phyloP scores from a whole-genome alignment of 2,888 invertebrate genomes.

The Eucera pruinosa region DNA sequence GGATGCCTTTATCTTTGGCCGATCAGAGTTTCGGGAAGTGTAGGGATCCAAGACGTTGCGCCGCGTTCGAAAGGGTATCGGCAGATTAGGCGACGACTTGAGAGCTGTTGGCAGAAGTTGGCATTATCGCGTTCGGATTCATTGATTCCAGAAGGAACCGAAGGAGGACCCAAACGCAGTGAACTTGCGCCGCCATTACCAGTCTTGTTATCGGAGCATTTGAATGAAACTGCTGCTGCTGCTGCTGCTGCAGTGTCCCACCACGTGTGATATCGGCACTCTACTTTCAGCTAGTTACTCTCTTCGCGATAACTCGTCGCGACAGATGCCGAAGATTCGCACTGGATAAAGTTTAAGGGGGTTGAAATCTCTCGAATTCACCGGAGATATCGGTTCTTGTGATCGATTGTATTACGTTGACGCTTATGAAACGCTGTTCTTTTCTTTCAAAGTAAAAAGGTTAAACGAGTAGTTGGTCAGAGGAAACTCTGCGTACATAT shows the following conservation, averaged over 20 bases:
- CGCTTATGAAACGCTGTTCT: too few relatives aligned
- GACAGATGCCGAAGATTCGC: constrained; percentile 33
- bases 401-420: too few relatives aligned
- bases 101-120: constrained; percentile 74
- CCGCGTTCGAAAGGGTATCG: constrained; percentile 39
- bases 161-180: constrained; percentile 40
- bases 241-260: constrained; percentile 76
- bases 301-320: constrained; percentile 32
- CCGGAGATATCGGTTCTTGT: too few relatives aligned
- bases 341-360: not conserved
- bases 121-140: constrained; percentile 81
- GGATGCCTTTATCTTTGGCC: constrained; percentile 11
- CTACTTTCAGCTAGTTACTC: constrained; percentile 60
- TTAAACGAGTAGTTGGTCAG: too few relatives aligned
- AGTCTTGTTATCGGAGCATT: constrained; percentile 78
- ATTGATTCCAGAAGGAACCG: constrained; percentile 76
- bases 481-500: too few relatives aligned
- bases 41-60: not conserved
- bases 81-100: constrained; percentile 73
- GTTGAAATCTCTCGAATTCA: too few relatives aligned
- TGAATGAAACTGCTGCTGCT: constrained; percentile 79
- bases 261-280: constrained; percentile 77
- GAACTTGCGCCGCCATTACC: constrained; percentile 79
- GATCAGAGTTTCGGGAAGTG: constrained; percentile 15
- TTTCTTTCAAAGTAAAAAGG: too few relatives aligned